Evolutionary conservation across 2,888 invertebrate species (phyloP).

Genomic region (Druceiella hillmani): DNA sequence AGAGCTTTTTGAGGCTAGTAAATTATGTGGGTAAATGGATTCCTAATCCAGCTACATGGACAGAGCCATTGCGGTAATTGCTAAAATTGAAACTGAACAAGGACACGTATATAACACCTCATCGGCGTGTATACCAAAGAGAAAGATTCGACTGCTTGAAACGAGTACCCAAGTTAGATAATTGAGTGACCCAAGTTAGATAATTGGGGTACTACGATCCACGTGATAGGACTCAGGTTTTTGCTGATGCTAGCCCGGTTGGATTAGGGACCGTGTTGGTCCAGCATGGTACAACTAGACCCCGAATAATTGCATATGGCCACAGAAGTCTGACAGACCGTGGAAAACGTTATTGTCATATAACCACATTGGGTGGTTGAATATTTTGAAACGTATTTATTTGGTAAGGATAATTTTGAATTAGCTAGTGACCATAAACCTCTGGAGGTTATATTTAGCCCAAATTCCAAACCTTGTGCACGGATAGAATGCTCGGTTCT

Average conservation of each 20-base stretch:
- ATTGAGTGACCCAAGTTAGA: conserved; percentile 1
- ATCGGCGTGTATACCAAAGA: too few species aligned
- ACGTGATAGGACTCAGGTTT: conserved; percentile 4
- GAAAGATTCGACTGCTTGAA: too few species aligned
- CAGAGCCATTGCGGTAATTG: conserved; percentile 1
- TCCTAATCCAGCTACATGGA: conserved; percentile 1
- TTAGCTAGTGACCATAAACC: too few species aligned
- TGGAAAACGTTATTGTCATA: too few species aligned
- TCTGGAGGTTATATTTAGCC: too few species aligned
- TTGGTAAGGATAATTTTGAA: conserved; percentile 1
- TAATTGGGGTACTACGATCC: background rate
- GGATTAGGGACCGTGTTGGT: conserved; percentile 1
- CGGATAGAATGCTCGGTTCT: background rate
- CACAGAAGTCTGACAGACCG: conserved; percentile 1
- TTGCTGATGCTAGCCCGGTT: conserved; percentile 3
- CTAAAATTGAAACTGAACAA: background rate
- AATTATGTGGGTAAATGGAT: conserved; percentile 3
- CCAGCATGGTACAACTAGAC: background rate
- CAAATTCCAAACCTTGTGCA: too few species aligned
- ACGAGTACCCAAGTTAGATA: too few species aligned
- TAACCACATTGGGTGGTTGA: too few species aligned
- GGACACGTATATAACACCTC: too few species aligned
- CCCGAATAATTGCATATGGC: conserved; percentile 2
- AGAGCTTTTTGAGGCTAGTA: background rate
- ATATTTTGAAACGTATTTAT: conserved; percentile 2